Conservation (phyloP, 1,140 invertebrate genomes). For the Polypedilum vanderplanki region DNA sequence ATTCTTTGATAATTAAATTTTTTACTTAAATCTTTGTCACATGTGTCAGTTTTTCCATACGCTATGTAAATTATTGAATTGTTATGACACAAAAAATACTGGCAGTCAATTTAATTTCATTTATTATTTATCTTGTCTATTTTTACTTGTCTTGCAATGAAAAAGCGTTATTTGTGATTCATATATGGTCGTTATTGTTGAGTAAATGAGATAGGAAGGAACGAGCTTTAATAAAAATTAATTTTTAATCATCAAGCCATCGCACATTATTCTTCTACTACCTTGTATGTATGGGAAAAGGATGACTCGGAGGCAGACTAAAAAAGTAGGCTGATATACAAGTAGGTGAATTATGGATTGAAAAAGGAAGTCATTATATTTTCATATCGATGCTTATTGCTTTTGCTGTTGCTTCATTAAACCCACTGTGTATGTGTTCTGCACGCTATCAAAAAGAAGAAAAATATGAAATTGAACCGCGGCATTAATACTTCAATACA, state of each 20-base stretch:
- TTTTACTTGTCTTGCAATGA: background rate
- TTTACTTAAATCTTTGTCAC: too few relatives aligned
- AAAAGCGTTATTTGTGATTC: background rate
- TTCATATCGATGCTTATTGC: slow-evolving; percentile 21
- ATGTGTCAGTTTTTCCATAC: too few relatives aligned
- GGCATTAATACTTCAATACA: background rate
- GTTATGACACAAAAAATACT: background rate
- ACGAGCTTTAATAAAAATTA: slow-evolving; percentile 19
- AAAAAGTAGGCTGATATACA: background rate
- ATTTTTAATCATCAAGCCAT: background rate
- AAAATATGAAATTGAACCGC: background rate
- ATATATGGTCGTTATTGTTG: too few relatives aligned
- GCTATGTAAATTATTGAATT: too few relatives aligned
- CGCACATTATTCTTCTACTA: background rate
- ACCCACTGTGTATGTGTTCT: background rate
- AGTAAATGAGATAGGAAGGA: background rate
- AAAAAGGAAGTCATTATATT: slow-evolving; percentile 23
- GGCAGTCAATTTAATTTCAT: slow-evolving; percentile 16
- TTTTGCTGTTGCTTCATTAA: slow-evolving; percentile 22
- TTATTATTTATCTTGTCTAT: slow-evolving; percentile 9
- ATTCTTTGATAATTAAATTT: too few relatives aligned
- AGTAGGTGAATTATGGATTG: background rate
- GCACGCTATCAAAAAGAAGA: background rate
- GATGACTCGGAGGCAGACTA: background rate
- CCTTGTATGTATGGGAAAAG: background rate